Conservation (phyloP, 2,797 vertebrate genomes). For the Rhinoraja longicauda region DNA sequence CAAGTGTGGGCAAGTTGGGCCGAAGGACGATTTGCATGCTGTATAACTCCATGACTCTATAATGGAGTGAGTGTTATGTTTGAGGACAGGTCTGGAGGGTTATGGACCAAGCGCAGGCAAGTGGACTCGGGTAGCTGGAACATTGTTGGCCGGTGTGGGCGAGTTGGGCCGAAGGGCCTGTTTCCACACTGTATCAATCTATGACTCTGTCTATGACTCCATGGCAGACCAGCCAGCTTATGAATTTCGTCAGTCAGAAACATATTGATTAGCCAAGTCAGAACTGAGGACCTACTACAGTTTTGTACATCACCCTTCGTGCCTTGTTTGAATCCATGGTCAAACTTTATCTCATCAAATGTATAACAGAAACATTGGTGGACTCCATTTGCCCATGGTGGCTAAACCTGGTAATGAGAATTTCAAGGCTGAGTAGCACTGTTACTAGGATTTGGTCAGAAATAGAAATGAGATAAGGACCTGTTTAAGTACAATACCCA, state of each 20-base stretch:
- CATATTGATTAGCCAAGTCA: neutral
- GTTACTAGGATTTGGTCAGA: neutral
- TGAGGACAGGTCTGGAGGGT: too few species aligned
- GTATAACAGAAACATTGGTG: too few species aligned
- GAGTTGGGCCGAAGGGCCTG: too few species aligned
- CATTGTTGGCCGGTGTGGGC: too few species aligned
- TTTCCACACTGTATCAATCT: too few species aligned
- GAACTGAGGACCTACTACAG: neutral
- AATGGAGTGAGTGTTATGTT: too few species aligned
- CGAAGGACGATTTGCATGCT: too few species aligned
- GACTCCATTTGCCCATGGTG: neutral
- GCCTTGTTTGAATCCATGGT: constrained; percentile 4
- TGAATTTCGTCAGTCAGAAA: neutral
- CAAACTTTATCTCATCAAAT: neutral
- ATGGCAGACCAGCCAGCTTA: neutral
- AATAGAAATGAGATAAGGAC: neutral
- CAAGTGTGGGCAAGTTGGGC: too few species aligned
- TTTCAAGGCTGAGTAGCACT: neutral
- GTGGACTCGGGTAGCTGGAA: too few species aligned
- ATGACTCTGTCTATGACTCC: too few species aligned
- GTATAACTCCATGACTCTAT: too few species aligned
- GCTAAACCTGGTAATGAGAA: neutral
- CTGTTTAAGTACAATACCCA: neutral
- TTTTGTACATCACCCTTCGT: neutral
- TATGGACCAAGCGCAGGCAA: too few species aligned